phyloP scores from a whole-genome alignment of 2,113 vertebrate genomes.

The Falco punctatus region DNA sequence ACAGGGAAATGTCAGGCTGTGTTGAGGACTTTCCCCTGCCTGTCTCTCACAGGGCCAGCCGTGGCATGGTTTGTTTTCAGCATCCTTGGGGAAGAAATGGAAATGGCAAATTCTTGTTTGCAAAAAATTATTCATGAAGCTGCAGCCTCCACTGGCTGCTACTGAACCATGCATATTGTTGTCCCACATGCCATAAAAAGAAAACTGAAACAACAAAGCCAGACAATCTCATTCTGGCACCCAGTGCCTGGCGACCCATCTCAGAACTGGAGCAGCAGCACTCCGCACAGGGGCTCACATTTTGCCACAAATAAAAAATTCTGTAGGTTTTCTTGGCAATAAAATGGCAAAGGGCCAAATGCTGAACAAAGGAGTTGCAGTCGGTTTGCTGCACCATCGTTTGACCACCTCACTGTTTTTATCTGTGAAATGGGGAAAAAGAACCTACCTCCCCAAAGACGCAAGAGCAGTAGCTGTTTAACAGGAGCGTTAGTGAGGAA shows the following conservation, averaged over 20 bases:
- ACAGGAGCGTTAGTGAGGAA: background rate
- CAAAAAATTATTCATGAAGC: slow-evolving; percentile 13
- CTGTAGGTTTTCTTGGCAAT: background rate
- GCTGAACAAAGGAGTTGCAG: background rate
- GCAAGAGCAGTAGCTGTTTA: background rate
- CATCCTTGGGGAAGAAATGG: background rate
- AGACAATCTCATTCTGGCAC: background rate
- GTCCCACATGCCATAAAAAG: background rate
- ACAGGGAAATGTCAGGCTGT: background rate
- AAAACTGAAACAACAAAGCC: background rate
- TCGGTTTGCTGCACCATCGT: background rate
- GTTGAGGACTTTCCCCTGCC: background rate
- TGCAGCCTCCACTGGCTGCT: background rate
- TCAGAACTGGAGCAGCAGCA: fast-evolving
- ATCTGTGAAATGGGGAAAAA: background rate
- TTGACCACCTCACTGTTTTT: background rate
- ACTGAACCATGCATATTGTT: background rate
- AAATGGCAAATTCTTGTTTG: background rate
- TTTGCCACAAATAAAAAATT: background rate
- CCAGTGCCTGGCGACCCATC: background rate
- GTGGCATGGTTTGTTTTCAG: background rate
- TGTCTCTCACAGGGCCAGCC: background rate
- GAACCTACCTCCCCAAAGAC: background rate
- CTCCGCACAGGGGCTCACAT: background rate
- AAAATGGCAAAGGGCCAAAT: background rate